Evolutionary conservation across 1,140 invertebrate species (phyloP), one percentile per base, ranked within the genome.

Genomic region (Bombus waltoni): DNA sequence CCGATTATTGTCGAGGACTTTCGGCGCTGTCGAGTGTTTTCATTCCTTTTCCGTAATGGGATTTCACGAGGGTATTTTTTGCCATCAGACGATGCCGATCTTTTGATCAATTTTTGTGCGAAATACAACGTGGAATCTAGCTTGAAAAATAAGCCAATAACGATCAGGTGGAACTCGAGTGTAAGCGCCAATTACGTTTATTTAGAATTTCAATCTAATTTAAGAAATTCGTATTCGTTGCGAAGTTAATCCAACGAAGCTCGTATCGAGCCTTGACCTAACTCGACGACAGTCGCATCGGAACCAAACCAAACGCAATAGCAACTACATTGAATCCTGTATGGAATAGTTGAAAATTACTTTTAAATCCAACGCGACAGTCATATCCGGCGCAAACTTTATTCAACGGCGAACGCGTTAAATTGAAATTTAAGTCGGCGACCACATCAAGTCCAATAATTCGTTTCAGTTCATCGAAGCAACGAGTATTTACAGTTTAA

Each of bases 1-100:
- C 15, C 57, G 57, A 78, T 78, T 78, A 78, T 65, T 42, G n/a
- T 73, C 47, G 32, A 25, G 32, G 15, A 42, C 73, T 75, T 75
- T 75, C 38, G 15, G 1, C 59, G 28, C 59, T 62, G 10, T 62
- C 59, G 11, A 62, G 28, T 62, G 59, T n/a, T 62, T 62, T 62
- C 28, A 11, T 13, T 5, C 9, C 59, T 28, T n/a, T 62, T 62
- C 28, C 28, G 59, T 62, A n/a, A 62, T n/a, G 59, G 28, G 1
- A 62, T 13, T 62, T 13, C 59, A 62, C 11, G 18, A 53, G 18
- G 47, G 8, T 53, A 53, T 22, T 8, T 22, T 53, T 22, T 53
- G 1, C 47, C 6, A 53, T 1, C 18, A 2, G 47, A 18, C 18
- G 47, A 62, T 62, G 3, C 0, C 3, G 59, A 10, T n/a, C 10